Conservation (phyloP, 2,113 vertebrate genomes). For the Gavialis gangeticus region DNA sequence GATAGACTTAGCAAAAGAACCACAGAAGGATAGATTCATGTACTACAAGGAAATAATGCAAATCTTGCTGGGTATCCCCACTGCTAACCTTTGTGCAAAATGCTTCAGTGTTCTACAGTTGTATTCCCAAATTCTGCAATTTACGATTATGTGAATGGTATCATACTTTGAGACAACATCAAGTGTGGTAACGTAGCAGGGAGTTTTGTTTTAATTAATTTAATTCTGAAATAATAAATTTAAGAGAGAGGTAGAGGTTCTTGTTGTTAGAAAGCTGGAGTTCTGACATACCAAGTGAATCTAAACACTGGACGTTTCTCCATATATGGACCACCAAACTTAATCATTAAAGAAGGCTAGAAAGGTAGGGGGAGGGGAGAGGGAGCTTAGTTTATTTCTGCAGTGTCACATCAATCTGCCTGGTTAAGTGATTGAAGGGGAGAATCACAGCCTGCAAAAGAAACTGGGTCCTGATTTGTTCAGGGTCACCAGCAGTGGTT, state of each 20-base stretch:
- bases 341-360: conserved; percentile 54
- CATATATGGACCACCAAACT: conserved; percentile 33
- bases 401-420: conserved; percentile 73
- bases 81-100: not conserved
- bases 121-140: not conserved
- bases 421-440: conserved; percentile 77
- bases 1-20: not conserved
- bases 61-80: not conserved
- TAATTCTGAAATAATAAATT: not conserved
- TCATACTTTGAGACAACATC: too few species aligned
- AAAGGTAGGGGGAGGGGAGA: conserved; percentile 8
- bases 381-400: conserved; percentile 65
- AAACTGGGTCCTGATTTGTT: conserved; percentile 80
- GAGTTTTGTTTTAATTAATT: too few species aligned
- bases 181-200: not conserved
- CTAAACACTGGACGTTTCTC: conserved; percentile 26
- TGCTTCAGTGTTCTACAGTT: not conserved
- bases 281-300: not conserved
- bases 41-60: not conserved
- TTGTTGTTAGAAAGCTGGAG: not conserved
- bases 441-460: conserved; percentile 68
- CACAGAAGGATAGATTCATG: not conserved
- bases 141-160: too few species aligned
- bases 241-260: fast-evolving
- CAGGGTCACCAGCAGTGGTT: conserved; percentile 80